Percentiles rank a stretch among this genome's conserved stretches.
These are phyloP conservation scores for Piezodorus guildinii DNA, from an alignment of 1,140 invertebrate genomes.

Conservation along the genomic window DNA sequence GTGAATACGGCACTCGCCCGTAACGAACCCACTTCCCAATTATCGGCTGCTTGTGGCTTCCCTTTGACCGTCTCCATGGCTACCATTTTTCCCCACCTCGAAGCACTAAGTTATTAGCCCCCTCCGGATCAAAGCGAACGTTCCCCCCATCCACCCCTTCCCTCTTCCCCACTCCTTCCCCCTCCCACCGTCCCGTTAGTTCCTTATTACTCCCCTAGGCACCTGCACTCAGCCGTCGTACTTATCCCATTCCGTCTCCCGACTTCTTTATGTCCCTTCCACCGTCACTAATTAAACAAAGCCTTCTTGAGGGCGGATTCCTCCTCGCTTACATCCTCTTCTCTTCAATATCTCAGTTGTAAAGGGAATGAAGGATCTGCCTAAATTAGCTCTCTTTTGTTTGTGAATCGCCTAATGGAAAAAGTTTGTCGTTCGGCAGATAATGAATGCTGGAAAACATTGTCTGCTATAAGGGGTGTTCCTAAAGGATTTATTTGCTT, in stretches of 20 bases:
- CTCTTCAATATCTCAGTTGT: too few relatives aligned
- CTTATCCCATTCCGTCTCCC: not conserved
- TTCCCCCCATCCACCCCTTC: not conserved
- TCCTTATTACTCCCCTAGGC: conserved; percentile 3
- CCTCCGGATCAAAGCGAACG: not conserved
- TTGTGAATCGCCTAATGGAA: too few relatives aligned
- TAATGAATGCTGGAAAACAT: too few relatives aligned
- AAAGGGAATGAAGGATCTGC: too few relatives aligned
- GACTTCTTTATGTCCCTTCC: not conserved
- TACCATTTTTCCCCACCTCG: not conserved
- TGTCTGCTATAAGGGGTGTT: too few relatives aligned
- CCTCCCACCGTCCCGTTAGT: too few relatives aligned
- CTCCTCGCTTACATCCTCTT: too few relatives aligned
- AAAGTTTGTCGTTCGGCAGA: too few relatives aligned
- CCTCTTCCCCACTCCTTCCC: not conserved
- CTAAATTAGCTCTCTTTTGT: too few relatives aligned
- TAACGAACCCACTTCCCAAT: not conserved
- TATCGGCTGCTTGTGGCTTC: conserved; percentile 1
- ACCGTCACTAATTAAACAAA: too few relatives aligned
- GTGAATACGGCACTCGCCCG: not conserved
- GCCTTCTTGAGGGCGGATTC: too few relatives aligned
- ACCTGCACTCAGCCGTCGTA: not conserved
- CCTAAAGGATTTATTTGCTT: too few relatives aligned
- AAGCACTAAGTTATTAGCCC: not conserved
- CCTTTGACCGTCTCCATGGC: not conserved